Evolutionary conservation across 2,888 invertebrate species (phyloP), one percentile per base, ranked within the genome.

Genomic region (Eudasyphora cyanicolor): DNA sequence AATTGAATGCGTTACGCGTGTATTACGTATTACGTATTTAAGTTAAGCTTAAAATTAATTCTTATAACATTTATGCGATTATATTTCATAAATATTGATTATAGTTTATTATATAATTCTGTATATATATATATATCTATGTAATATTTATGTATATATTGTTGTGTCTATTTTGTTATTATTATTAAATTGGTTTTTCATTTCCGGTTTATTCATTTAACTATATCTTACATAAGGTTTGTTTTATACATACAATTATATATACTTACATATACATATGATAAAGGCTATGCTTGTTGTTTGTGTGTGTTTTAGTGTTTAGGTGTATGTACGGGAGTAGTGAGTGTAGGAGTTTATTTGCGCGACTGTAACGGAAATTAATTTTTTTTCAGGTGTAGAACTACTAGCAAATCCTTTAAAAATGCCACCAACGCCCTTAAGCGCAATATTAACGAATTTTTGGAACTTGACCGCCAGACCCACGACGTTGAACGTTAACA

Each of bases 181-280:
- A 32, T n/a, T 64, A 35, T 19, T 38, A 19, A 8, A 54, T 42
- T 19, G 49, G 12, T 24, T 64, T 35, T 62, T 51, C 2, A n/a
- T n/a, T n/a, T n/a, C n/a, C n/a, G n/a, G n/a, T 64, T 64, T 57
- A 27, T 12, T 60, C 76, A 17, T 74, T 14, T 81, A 49, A 45
- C 57, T 75, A 62, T 78, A 82, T 82, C 24, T 82, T 75, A 78
- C 78, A 82, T 62, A 27, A 64, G 29, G 51, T 70, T 35, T 70
- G 51, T 38, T 67, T 62, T 45, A 21, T 75, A 49, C n/a, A 35
- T 38, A 51, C 54, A 74, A 17, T 74, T 38, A 32, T 8, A 57
- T 57, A 57, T 57, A 60, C 21, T 29, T 62, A 67, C 42, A 67
- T 42, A 42, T 67, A 64, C 62, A 38, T 64, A 12, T 21, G 24